Evolutionary conservation across 2,888 invertebrate genomes (phyloP).

Genomic region (Chaitophorus viminalis): DNA sequence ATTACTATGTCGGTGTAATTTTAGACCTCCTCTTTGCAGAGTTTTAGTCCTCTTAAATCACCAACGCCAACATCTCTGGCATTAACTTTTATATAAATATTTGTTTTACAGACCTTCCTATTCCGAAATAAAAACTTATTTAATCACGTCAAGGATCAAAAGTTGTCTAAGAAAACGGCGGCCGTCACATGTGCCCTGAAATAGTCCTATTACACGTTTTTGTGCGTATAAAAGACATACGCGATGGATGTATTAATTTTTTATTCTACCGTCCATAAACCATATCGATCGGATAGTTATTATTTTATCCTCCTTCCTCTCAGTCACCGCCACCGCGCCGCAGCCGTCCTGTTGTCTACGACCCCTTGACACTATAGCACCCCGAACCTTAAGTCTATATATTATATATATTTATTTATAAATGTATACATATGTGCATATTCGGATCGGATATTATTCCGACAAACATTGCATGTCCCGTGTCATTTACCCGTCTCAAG

Average conservation of each 20-base stretch:
- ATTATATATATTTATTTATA: neutral
- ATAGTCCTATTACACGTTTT: too few species aligned
- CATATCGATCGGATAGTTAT: neutral
- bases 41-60: too few species aligned
- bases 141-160: neutral
- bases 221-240: neutral
- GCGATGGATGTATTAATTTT: neutral
- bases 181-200: too few species aligned
- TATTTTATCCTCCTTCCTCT: neutral
- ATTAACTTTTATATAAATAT: too few species aligned
- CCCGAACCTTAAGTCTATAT: neutral
- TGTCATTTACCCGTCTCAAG: conserved; percentile 4
- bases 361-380: neutral
- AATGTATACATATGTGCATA: neutral
- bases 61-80: too few species aligned
- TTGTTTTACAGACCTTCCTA: too few species aligned
- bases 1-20: too few species aligned
- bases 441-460: neutral
- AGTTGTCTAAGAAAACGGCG: neutral
- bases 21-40: too few species aligned
- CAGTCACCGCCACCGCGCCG: too few species aligned
- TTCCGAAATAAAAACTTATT: too few species aligned
- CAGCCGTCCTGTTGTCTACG: neutral
- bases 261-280: neutral
- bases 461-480: conserved; percentile 14